Evolutionary conservation across 2,113 vertebrate genomes (phyloP).

Genomic region (Litocranius walleri): DNA sequence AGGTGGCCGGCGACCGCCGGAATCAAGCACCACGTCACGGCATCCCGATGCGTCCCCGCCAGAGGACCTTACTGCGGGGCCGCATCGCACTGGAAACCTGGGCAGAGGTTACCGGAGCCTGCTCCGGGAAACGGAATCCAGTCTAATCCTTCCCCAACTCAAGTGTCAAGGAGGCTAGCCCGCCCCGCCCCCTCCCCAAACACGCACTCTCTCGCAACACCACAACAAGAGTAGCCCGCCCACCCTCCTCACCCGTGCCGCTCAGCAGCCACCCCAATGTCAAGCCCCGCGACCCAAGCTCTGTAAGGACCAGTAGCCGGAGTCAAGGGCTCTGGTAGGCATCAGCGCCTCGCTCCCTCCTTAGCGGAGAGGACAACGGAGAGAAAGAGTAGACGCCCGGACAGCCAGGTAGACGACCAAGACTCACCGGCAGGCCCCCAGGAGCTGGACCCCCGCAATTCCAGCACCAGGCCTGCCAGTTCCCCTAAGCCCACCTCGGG

Average conservation of each 20-base stretch:
- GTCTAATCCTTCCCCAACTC: not conserved
- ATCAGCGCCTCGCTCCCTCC: constrained; percentile 28
- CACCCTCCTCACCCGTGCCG: not conserved
- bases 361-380: constrained; percentile 1
- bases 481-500: constrained; percentile 31
- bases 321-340: not conserved
- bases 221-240: constrained; percentile 42
- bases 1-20: constrained; percentile 50
- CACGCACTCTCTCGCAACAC: constrained; percentile 32
- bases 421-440: not conserved
- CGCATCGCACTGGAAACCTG: not conserved
- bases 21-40: constrained; percentile 63
- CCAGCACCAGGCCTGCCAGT: constrained; percentile 27
- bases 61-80: not conserved
- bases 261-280: not conserved
- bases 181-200: constrained; percentile 69
- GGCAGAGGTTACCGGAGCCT: not conserved
- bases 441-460: not conserved
- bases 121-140: not conserved
- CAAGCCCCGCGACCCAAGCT: constrained; percentile 44
- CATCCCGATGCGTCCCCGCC: constrained; percentile 55
- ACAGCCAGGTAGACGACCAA: not conserved
- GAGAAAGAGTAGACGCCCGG: not conserved
- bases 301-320: not conserved
- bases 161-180: constrained; percentile 56